phyloP scores from a whole-genome alignment of 37 sponge, comb jelly and placozoan genomes.

The Diacarnus erythraeanus region DNA sequence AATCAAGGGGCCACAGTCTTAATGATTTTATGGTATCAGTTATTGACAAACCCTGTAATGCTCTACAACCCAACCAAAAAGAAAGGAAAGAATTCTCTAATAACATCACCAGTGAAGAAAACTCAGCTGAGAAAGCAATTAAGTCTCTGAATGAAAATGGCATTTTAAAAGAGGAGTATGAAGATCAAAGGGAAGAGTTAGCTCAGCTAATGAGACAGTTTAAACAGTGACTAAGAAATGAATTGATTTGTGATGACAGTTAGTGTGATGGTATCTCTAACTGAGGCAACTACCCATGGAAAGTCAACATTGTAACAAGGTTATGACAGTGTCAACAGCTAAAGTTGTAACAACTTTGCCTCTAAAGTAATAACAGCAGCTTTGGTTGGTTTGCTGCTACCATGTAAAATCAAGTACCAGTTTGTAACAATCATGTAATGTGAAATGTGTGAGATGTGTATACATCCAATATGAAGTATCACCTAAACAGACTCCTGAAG shows the following conservation, averaged over 20 bases:
- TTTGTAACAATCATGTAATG: too few species aligned
- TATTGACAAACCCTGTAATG: constrained; percentile 20
- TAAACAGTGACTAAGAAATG: constrained; percentile 13
- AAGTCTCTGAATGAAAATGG: constrained; percentile 17
- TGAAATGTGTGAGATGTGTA: too few species aligned
- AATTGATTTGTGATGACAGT: constrained; percentile 3
- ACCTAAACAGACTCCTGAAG: too few species aligned
- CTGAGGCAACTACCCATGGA: too few species aligned
- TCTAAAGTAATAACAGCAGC: too few species aligned
- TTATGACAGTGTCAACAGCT: too few species aligned
- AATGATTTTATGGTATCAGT: not conserved
- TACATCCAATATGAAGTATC: too few species aligned
- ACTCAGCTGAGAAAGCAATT: constrained; percentile 1
- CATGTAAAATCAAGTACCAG: too few species aligned
- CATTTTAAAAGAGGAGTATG: constrained; percentile 17
- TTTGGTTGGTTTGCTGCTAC: too few species aligned
- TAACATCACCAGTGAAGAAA: constrained; percentile 18
- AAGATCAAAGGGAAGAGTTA: constrained; percentile 9
- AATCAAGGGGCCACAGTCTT: not conserved
- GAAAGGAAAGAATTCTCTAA: not conserved
- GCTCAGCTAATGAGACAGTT: constrained; percentile 6
- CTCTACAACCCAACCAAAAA: not conserved
- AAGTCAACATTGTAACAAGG: too few species aligned
- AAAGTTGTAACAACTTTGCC: too few species aligned
- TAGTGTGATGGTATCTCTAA: too few species aligned